Conservation (phyloP, 2,113 vertebrate genomes). For the Beaufortia kweichowensis region DNA sequence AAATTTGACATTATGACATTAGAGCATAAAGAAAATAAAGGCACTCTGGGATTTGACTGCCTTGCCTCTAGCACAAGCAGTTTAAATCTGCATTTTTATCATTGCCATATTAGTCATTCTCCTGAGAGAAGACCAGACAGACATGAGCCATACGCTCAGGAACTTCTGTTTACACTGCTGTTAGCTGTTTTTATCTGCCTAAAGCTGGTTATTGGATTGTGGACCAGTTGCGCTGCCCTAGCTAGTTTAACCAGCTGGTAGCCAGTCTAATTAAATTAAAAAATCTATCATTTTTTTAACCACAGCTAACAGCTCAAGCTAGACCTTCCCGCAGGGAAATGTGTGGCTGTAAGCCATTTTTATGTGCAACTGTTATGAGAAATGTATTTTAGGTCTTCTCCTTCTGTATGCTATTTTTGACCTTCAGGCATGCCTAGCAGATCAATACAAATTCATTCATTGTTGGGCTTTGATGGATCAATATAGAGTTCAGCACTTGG, state of each 20-base stretch:
- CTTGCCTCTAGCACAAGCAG: neutral
- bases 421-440: slow-evolving; percentile 29
- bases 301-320: too few species aligned
- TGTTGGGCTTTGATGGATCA: slow-evolving; percentile 31
- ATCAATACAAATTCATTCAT: slow-evolving; percentile 44
- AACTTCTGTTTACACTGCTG: too few species aligned
- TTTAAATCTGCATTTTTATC: neutral
- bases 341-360: neutral
- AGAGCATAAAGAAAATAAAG: neutral
- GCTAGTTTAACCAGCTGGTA: too few species aligned
- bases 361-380: slow-evolving; percentile 15
- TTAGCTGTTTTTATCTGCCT: too few species aligned
- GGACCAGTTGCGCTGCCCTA: too few species aligned
- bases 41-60: neutral
- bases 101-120: neutral
- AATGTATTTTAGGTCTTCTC: slow-evolving; percentile 28
- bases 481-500: slow-evolving; percentile 13
- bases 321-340: neutral
- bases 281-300: too few species aligned
- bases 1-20: neutral
- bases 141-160: neutral
- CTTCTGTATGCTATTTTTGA: slow-evolving; percentile 27
- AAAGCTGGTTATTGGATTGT: too few species aligned
- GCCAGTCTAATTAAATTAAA: too few species aligned
- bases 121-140: neutral